These are phyloP conservation scores for Hassar affinis DNA, from an alignment of 2,113 vertebrate species.

Conservation along the genomic window DNA sequence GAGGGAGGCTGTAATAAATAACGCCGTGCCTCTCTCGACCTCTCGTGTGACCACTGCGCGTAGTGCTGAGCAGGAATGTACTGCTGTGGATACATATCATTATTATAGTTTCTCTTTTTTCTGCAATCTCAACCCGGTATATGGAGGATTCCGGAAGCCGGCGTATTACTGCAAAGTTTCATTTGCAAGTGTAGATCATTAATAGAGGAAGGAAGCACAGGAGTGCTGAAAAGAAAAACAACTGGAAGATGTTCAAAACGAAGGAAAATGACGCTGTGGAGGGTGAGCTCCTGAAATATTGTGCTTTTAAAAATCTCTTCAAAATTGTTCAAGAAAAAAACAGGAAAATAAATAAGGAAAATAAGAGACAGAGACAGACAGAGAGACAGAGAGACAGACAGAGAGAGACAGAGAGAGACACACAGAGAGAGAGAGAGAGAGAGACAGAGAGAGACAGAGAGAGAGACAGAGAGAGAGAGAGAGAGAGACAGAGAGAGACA, in stretches of 20 bases:
- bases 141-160: not conserved
- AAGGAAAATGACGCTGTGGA: not conserved
- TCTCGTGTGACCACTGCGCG: conserved; percentile 82
- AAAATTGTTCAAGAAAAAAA: conserved; percentile 28
- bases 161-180: no score
- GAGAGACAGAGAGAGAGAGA: not conserved
- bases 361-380: not conserved
- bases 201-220: not conserved
- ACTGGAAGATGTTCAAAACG: not conserved
- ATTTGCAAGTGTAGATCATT: not conserved
- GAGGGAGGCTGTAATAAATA: conserved; percentile 77
- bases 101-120: not conserved
- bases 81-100: not conserved
- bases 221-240: not conserved
- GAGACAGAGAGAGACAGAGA: not conserved
- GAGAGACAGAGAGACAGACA: conserved; percentile 1
- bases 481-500: no score
- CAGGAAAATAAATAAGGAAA: not conserved
- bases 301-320: not conserved
- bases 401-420: not conserved
- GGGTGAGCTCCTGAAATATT: not conserved
- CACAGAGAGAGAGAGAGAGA: not conserved
- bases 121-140: not conserved
- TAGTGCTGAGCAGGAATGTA: conserved; percentile 75
- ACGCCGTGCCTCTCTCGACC: conserved; percentile 72